Base-by-base conservation (phyloP, 2,888 invertebrate genomes). In the Plebejus argus region DNA sequence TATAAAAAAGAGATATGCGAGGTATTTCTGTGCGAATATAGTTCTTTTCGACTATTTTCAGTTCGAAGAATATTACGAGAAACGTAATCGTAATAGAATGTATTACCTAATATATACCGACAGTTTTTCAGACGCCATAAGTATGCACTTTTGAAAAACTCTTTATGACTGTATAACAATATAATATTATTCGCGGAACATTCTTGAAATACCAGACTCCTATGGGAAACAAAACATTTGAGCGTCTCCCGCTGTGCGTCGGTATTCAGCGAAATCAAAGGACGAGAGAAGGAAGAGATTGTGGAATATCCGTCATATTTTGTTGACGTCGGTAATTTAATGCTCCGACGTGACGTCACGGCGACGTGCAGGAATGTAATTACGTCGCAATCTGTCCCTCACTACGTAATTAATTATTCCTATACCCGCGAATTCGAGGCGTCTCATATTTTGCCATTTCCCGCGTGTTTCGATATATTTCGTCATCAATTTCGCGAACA, bases 341-440 rank as follows among this genome's bases (percentile, higher is more conserved):
- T 66, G 28, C 28, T 66, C 28, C 23, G 20, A 12, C 18, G 66
- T 33, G 66, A 66, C 66, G 33, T 33, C 28, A 66, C 28, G 66
- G 66, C 66, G 66, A 66, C 66, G 66, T 33, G 28, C 66, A 66
- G 18, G 66, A 66, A 66, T 66, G 66, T 66, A 28, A 66, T 33
- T 33, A 28, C 66, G 66, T 66, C 66, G 28, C 18, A 66, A 66
- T 66, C 66, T 66, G 33, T 33, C 28, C 66, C 10, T 33, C 28
- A 28, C 66, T 28, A 15, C 15, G 28, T 33, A 28, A 33, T 66
- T 66, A 66, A 66, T 66, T 66, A 66, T 33, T 66, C 66, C 66
- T 5, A 28, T 33, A 33, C 28, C 23, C 18, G 15, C 66, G 28
- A 18, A 33, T 15, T 61, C 12, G 23, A n/a, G 61, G 12, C 28